Evolutionary conservation across 1,140 invertebrate genomes (phyloP), one percentile per base, ranked within the genome.

Genomic region (Ostrea edulis): DNA sequence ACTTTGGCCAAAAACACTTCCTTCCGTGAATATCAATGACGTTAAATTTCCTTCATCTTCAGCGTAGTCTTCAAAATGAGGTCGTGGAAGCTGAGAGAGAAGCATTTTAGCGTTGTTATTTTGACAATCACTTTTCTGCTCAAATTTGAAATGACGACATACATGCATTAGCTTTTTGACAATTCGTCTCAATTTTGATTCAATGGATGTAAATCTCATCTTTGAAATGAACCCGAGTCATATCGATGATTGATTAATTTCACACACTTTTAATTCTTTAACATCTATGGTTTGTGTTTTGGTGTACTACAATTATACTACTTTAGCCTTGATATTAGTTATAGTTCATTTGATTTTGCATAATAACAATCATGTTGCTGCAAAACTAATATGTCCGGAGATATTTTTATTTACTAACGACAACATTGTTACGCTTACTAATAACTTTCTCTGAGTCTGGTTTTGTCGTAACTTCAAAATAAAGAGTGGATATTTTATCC

Each of bases 101-200:
- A 8, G 81, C 82, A 4, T 86, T 86, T 54, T 89, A 85, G 88
- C 62, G 54, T 29, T 89, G 88, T 51, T 89, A 89, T 35, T 88
- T 89, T 84, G 86, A 88, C 68, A 84, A 82, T 25, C 35, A 77
- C 11, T 85, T 58, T 87, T 86, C 85, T 22, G 87, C 68, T 35
- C 25, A 77, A 77, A 0, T 77, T 17, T 77, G 68, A 77, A 5
- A 44, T 44, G 1, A 20, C 55, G n/a, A 62, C n/a, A n/a, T 62
- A 58, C 5, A 68, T 68, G 22, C n/a, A 25, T 25, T 71, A 9
- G n/a, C 14, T 35, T 14, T 25, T 77, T 29, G 0, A 77, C 35
- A 11, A 35, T 29, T 2, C 35, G 68, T 77, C 68, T 77, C 29
- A 7, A 62, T 9, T n/a, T 62, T 62, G 12, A 62, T 62, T 20